Conservation (phyloP, 2,888 invertebrate genomes). For the Teinopalpus imperialis region DNA sequence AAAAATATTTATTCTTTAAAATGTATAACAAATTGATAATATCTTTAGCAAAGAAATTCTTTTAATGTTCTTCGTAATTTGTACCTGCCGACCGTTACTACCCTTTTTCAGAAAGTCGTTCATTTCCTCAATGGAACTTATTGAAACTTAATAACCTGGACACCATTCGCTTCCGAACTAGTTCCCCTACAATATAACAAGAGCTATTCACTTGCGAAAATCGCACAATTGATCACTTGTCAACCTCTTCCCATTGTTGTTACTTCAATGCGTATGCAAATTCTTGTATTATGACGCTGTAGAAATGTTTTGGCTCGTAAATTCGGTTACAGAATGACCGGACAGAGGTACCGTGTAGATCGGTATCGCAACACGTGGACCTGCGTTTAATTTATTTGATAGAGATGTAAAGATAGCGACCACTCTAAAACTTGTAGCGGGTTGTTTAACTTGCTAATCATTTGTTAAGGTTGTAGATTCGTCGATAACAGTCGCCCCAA, state of each 20-base stretch:
- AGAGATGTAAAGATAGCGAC: conserved; percentile 40
- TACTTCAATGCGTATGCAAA: conserved; percentile 44
- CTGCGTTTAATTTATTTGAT: conserved; percentile 47
- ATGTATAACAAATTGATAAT: too few species aligned
- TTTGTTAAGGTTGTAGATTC: conserved; percentile 63
- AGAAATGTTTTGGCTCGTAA: conserved; percentile 49
- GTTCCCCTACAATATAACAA: conserved; percentile 46
- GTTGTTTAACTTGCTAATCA: conserved; percentile 76
- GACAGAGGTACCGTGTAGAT: conserved; percentile 42
- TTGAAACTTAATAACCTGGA: conserved; percentile 74
- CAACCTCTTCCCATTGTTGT: conserved; percentile 52
- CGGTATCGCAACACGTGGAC: conserved; percentile 58
- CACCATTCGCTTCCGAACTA: conserved; percentile 41
- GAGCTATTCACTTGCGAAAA: conserved; percentile 59
- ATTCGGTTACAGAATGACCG: conserved; percentile 36
- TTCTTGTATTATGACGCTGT: conserved; percentile 36
- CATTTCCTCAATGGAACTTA: conserved; percentile 45
- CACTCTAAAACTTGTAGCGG: conserved; percentile 50
- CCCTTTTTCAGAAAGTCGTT: conserved; percentile 3
- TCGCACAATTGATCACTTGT: conserved; percentile 76
- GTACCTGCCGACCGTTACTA: conserved; percentile 7
- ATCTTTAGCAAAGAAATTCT: too few species aligned
- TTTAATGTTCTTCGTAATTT: too few species aligned
- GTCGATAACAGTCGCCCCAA: conserved; percentile 55
- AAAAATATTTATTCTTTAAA: too few species aligned